Percentiles rank a stretch among this genome's conserved stretches.
These are phyloP conservation scores for Sisor rabdophorus DNA, from an alignment of 2,113 vertebrate species.

Conservation along the genomic window DNA sequence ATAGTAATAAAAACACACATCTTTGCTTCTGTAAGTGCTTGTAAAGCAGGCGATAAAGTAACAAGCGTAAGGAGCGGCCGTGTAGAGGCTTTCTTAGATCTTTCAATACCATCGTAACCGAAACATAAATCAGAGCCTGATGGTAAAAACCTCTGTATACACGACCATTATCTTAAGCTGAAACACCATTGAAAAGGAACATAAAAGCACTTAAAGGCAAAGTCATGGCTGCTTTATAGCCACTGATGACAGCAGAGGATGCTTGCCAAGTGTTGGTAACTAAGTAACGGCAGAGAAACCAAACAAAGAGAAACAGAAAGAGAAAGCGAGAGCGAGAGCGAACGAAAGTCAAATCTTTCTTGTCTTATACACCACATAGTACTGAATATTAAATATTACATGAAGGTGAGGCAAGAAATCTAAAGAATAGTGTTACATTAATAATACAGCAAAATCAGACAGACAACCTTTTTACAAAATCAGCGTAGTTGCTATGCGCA, in stretches of 20 bases:
- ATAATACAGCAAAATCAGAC: not conserved
- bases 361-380: not conserved
- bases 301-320: conserved; percentile 16
- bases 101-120: conserved; percentile 8
- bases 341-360: not conserved
- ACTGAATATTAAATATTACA: not conserved
- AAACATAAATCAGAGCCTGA: conserved; percentile 35
- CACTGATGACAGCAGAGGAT: conserved; percentile 19
- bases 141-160: conserved; percentile 40
- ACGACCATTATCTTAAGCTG: conserved; percentile 39
- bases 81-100: conserved; percentile 23
- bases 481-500: no score
- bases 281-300: conserved; percentile 13
- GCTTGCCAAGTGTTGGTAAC: conserved; percentile 24
- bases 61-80: not conserved
- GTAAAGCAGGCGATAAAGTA: conserved; percentile 10
- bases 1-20: not conserved
- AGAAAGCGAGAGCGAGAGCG: not conserved
- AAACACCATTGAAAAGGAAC: conserved; percentile 32
- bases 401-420: not conserved
- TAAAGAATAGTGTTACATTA: conserved; percentile 12
- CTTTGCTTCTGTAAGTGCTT: conserved; percentile 1
- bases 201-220: conserved; percentile 41
- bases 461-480: not conserved
- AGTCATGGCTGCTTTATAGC: conserved; percentile 35